Conservation (phyloP, 2,113 vertebrate genomes). For the Pangasianodon hypophthalmus region DNA sequence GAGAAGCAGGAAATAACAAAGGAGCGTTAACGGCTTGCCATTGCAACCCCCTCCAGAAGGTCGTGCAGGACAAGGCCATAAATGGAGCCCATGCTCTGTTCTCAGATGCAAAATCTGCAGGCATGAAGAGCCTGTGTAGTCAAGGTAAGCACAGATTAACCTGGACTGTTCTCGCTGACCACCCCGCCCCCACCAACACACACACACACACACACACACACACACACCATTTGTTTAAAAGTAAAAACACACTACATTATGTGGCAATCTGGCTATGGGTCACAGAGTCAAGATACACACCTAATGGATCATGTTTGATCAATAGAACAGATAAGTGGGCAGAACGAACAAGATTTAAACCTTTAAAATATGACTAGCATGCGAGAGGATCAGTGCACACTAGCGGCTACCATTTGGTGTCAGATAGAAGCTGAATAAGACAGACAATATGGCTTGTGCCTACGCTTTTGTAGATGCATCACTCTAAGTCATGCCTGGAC, state of each 20-base stretch:
- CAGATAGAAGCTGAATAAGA: conserved; percentile 4
- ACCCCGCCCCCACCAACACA: background rate
- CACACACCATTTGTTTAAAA: conserved; percentile 17
- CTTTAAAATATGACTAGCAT: conserved; percentile 17
- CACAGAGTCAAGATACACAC: conserved; percentile 5
- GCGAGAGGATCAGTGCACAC: background rate
- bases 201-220: conserved; percentile 28
- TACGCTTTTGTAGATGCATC: conserved; percentile 1
- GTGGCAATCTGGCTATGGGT: background rate
- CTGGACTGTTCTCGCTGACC: conserved; percentile 8
- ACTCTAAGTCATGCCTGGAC: conserved; percentile 11
- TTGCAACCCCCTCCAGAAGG: conserved; percentile 21
- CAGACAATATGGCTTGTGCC: conserved; percentile 5
- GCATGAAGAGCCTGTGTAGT: conserved; percentile 13
- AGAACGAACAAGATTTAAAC: background rate
- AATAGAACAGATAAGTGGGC: conserved; percentile 8
- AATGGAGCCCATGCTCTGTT: conserved; percentile 45
- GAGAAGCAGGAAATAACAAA: conserved; percentile 52
- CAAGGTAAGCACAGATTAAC: conserved; percentile 55
- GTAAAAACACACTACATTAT: conserved; percentile 27
- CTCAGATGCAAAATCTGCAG: conserved; percentile 32
- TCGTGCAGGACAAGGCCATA: conserved; percentile 31
- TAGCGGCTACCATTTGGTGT: conserved; percentile 30
- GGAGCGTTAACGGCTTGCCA: conserved; percentile 51
- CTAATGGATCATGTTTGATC: background rate